phyloP scores from a whole-genome alignment of 2,113 vertebrate genomes.

The Erinaceus europaeus region DNA sequence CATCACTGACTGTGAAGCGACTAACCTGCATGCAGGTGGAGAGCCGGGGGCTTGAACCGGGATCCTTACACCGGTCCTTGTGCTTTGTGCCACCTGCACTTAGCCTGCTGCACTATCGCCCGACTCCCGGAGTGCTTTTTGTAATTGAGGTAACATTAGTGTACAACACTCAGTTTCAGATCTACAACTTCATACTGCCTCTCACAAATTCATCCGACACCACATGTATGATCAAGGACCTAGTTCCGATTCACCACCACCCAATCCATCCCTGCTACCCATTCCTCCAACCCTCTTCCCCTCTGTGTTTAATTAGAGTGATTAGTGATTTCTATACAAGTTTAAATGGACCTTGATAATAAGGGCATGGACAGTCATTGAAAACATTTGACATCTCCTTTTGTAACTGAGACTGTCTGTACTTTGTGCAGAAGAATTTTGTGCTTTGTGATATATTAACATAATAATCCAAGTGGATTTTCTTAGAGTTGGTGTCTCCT shows the following conservation, averaged over 20 bases:
- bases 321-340: slow-evolving; percentile 5
- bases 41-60: too few relatives aligned
- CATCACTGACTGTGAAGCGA: too few relatives aligned
- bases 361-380: neutral
- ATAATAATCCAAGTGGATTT: neutral
- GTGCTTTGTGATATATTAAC: neutral
- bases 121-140: too few relatives aligned
- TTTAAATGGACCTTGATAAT: neutral
- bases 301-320: neutral
- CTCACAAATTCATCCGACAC: neutral
- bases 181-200: neutral
- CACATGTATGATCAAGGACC: neutral
- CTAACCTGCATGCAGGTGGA: too few relatives aligned
- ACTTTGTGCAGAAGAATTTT: neutral
- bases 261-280: neutral
- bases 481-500: neutral
- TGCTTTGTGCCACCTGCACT: too few relatives aligned
- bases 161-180: neutral
- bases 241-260: neutral
- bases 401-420: slow-evolving; percentile 4
- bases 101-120: too few relatives aligned
- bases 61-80: too few relatives aligned
- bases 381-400: neutral
- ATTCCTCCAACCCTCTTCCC: neutral
- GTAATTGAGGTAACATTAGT: neutral